These are phyloP conservation scores for Myanophis thanlyinensis DNA, from an alignment of 2,113 vertebrate species.

Conservation along the genomic window DNA sequence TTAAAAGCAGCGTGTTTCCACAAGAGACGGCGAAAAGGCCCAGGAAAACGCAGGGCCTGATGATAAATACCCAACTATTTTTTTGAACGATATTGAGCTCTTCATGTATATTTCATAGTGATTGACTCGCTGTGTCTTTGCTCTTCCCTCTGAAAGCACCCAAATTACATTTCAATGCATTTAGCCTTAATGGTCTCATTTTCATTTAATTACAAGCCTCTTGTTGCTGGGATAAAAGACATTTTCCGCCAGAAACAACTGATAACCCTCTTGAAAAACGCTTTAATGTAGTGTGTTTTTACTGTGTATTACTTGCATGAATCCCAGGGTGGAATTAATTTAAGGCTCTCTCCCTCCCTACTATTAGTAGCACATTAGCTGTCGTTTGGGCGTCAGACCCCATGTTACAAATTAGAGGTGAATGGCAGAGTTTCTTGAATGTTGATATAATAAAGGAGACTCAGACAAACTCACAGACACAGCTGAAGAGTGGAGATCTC, in stretches of 20 bases:
- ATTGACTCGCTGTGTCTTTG: constrained; percentile 23
- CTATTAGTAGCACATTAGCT: not conserved
- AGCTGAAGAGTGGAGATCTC: not conserved
- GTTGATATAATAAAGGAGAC: not conserved
- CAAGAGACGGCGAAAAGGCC: constrained; percentile 28
- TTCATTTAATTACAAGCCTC: constrained; percentile 47
- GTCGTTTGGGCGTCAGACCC: not conserved
- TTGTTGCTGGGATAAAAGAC: constrained; percentile 25
- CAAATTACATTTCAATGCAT: constrained; percentile 53
- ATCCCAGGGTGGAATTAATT: not conserved
- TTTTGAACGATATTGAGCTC: constrained; percentile 44
- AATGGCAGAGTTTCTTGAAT: not conserved
- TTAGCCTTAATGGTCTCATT: constrained; percentile 42
- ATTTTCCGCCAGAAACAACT: not conserved
- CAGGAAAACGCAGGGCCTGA: constrained; percentile 28
- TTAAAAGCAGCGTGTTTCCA: constrained; percentile 40
- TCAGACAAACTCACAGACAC: not conserved
- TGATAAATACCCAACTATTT: constrained; percentile 50
- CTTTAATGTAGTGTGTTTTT: not conserved
- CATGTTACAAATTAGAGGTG: not conserved
- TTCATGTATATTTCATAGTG: constrained; percentile 47
- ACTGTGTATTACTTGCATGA: not conserved
- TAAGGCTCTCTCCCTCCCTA: not conserved
- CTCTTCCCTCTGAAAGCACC: constrained; percentile 46
- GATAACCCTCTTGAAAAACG: constrained; percentile 14